Base-by-base conservation (phyloP, 2,113 vertebrate species). In the Corapipo altera region DNA sequence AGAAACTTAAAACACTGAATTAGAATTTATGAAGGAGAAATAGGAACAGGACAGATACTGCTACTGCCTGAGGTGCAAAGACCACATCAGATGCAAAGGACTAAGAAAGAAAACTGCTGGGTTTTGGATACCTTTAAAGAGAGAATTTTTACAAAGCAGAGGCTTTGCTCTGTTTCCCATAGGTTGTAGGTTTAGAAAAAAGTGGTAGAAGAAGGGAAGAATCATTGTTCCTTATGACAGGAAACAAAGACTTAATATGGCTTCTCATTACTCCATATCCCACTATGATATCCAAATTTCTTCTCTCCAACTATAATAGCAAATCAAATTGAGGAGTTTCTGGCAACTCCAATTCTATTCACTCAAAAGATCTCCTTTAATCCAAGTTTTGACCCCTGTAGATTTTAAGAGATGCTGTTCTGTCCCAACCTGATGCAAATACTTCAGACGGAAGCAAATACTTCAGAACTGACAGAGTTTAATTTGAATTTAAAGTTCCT, bases 21-120 rank as follows among this genome's bases (percentile, higher is more conserved):
- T 96, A 96, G 89, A 96, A 96, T 97, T 95, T 95, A 93, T 94
- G 91, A 97, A 94, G 91, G 91, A 95, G 89, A 82, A 85, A 88
- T 85, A 93, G 83, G 88, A 91, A 90, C 41, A 84, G 85, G 83
- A 92, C 95, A 85, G 66, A 84, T 82, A 89, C 74, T 82, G 71
- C 73, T 96, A 88, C 96, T 97, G 94, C 95, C 95, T 96, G 94
- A 97, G 90, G 95, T 96, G 86, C 90, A 96, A 91, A 97, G 93
- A 96, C 88, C 69, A 96, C 90, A 96, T 97, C 94, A 95, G 93
- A 96, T 96, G 92, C 88, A 97, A 96, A 93, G 74, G 39, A 64
- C 61, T 89, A 78, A 96, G 96, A 96, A 96, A 92, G 93, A 96
- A 96, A 96, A 96, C 88, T 95, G 79, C 91, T 95, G 95, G 91